These are phyloP conservation scores for Patiria miniata DNA, from an alignment of 35 echinoderm and acorn worm species.

Conservation along the genomic window DNA sequence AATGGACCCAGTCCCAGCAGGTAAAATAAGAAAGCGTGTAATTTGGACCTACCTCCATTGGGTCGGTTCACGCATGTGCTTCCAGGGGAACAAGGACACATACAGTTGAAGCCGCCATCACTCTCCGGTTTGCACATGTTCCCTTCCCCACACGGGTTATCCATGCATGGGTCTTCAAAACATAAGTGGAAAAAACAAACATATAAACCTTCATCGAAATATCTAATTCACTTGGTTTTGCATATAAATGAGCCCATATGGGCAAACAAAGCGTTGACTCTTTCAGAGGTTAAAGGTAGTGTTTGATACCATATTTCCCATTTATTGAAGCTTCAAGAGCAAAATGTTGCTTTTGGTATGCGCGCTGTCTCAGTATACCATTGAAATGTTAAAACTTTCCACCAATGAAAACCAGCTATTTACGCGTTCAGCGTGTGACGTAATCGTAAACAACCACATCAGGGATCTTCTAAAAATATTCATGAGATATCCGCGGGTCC, in stretches of 20 bases:
- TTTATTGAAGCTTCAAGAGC: background rate
- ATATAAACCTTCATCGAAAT: background rate
- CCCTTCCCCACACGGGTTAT: background rate
- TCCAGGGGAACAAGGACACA: background rate
- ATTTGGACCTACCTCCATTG: background rate
- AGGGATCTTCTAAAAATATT: no score
- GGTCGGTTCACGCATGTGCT: background rate
- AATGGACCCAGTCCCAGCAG: no score
- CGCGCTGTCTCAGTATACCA: background rate
- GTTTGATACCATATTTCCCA: background rate
- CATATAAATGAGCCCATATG: background rate
- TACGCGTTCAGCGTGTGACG: no score
- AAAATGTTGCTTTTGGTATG: background rate
- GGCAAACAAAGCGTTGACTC: background rate
- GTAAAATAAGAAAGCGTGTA: background rate
- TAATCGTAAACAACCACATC: no score
- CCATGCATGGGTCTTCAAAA: background rate
- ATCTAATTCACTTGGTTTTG: background rate
- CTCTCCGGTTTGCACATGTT: background rate
- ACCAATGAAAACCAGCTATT: no score
- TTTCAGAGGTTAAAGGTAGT: background rate
- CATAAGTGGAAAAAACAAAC: background rate
- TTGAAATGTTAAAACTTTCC: no score
- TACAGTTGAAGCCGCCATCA: background rate
- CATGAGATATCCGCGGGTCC: no score